Conservation (phyloP, 2,888 invertebrate species). For the Chironomus tentans region DNA sequence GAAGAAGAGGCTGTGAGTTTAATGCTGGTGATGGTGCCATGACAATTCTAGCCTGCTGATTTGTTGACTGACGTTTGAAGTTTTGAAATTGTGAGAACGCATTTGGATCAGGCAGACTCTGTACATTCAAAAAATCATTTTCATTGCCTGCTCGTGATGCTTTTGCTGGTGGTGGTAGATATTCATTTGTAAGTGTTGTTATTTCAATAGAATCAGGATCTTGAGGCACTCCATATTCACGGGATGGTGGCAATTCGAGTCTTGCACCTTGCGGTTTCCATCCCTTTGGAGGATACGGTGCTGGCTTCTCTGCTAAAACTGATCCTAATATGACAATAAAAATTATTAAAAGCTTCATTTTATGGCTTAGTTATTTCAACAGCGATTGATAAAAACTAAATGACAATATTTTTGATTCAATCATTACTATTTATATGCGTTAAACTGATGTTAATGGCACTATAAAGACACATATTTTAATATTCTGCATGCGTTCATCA, state of each 20-base stretch:
- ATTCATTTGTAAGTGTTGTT: not conserved
- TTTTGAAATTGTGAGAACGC: conserved; percentile 20
- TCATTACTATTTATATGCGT: conserved; percentile 8
- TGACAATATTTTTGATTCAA: not conserved
- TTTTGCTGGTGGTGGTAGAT: conserved; percentile 1
- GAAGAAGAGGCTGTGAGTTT: conserved; percentile 10
- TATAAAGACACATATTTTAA: not conserved
- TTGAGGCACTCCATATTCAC: conserved; percentile 3
- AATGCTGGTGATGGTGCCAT: conserved; percentile 11
- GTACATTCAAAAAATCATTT: conserved; percentile 29
- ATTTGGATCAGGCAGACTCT: conserved; percentile 29
- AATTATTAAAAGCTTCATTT: conserved; percentile 18
- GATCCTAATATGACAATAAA: not conserved
- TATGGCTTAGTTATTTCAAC: not conserved
- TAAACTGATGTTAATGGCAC: not conserved
- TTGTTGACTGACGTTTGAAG: not conserved
- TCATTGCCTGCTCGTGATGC: not conserved
- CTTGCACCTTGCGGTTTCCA: conserved; percentile 40
- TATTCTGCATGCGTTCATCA: conserved; percentile 12
- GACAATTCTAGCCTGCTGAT: not conserved
- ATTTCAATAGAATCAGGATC: conserved; percentile 4
- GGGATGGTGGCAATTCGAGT: conserved; percentile 37
- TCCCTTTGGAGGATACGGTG: conserved; percentile 40
- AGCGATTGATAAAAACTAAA: conserved; percentile 9
- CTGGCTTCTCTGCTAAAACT: not conserved